These are phyloP conservation scores for Pollenia amentaria DNA, from an alignment of 2,888 invertebrate genomes.

Conservation along the genomic window DNA sequence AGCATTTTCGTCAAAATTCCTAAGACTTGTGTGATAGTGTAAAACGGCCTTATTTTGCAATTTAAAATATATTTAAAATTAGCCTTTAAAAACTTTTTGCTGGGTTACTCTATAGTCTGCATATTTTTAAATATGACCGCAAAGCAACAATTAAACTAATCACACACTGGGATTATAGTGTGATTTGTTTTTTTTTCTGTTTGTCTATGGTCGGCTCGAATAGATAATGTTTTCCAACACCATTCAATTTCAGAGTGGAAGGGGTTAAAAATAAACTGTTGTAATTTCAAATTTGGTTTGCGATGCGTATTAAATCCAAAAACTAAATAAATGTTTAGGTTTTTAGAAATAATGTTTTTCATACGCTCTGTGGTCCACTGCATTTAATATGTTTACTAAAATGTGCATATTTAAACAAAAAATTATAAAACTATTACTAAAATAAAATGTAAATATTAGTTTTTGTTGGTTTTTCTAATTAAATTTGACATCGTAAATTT, in stretches of 20 bases:
- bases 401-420: neutral
- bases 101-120: constrained; percentile 37
- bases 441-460: constrained; percentile 78
- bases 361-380: constrained; percentile 58
- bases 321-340: constrained; percentile 56
- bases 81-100: neutral
- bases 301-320: constrained; percentile 56
- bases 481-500: constrained; percentile 56
- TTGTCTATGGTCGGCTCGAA: constrained; percentile 47
- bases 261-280: constrained; percentile 42
- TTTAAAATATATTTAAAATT: neutral
- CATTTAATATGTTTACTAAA: constrained; percentile 6
- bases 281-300: constrained; percentile 57
- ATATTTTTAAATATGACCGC: constrained; percentile 67
- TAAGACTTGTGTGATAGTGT: too few species aligned
- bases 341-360: constrained; percentile 72
- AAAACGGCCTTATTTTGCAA: neutral
- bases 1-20: too few species aligned
- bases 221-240: constrained; percentile 43
- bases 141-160: constrained; percentile 85
- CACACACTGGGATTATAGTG: constrained; percentile 83
- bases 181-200: constrained; percentile 75
- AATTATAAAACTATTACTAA: constrained; percentile 26
- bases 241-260: neutral
- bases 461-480: constrained; percentile 67